Conservation (phyloP, 2,888 invertebrate species). For the Acronicta alni region DNA sequence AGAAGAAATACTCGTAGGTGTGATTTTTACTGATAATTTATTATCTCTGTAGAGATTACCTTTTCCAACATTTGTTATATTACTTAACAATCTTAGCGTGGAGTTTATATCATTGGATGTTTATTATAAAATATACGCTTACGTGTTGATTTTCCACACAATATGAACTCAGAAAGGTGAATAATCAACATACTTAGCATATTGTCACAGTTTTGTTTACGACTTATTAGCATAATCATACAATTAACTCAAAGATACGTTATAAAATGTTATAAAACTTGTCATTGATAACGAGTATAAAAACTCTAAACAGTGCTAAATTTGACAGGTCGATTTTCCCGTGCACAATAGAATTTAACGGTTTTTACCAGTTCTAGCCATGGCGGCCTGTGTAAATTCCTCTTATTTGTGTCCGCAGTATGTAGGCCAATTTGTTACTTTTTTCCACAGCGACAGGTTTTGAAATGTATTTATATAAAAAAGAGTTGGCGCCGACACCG, state of each 20-base stretch:
- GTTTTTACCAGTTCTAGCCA: constrained; percentile 72
- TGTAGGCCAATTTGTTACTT: constrained; percentile 83
- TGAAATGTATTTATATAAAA: constrained; percentile 66
- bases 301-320: constrained; percentile 56
- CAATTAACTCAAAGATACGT: constrained; percentile 39
- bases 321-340: constrained; percentile 60
- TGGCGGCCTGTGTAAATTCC: constrained; percentile 77
- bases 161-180: constrained; percentile 23
- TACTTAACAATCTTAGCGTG: constrained; percentile 20
- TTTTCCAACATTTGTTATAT: constrained; percentile 29
- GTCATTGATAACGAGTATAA: constrained; percentile 33
- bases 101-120: constrained; percentile 29
- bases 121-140: constrained; percentile 41
- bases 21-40: constrained; percentile 45
- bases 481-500: constrained; percentile 66
- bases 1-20: constrained; percentile 30
- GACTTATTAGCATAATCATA: constrained; percentile 44
- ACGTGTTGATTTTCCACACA: constrained; percentile 36
- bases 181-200: constrained; percentile 35
- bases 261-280: constrained; percentile 40
- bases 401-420: constrained; percentile 78
- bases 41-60: constrained; percentile 39
- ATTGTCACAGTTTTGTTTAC: constrained; percentile 31
- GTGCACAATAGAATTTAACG: constrained; percentile 77
- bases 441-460: constrained; percentile 77